Evolutionary conservation across 2,113 vertebrate species (phyloP).

Genomic region (Philantomba maxwellii): DNA sequence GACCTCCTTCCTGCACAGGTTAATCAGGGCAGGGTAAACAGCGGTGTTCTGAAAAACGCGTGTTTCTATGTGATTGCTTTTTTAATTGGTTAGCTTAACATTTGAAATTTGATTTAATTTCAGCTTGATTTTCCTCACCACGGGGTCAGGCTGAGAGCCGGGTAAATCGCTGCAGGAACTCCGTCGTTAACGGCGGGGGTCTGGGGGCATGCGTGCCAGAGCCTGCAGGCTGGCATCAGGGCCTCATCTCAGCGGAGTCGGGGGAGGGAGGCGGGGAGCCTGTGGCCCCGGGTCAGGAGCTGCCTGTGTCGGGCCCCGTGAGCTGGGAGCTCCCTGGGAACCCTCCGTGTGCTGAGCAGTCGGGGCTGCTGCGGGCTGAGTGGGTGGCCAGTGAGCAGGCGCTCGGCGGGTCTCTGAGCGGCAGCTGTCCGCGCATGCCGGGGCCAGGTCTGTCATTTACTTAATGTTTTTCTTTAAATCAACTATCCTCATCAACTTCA

Average conservation of each 20-base stretch:
- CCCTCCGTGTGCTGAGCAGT: not conserved
- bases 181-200: not conserved
- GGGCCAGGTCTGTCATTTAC: not conserved
- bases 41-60: slow-evolving; percentile 73
- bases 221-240: not conserved
- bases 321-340: not conserved
- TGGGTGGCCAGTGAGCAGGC: accelerated
- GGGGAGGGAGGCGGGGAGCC: not conserved
- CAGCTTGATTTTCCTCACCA: slow-evolving; percentile 71
- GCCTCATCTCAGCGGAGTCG: accelerated
- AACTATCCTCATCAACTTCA: not conserved
- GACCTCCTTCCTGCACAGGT: slow-evolving; percentile 66
- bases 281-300: not conserved
- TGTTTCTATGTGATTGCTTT: slow-evolving; percentile 71
- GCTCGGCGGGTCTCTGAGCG: not conserved
- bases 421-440: not conserved
- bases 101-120: slow-evolving; percentile 80
- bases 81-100: slow-evolving; percentile 79
- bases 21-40: slow-evolving; percentile 75
- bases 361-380: accelerated
- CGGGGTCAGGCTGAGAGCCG: slow-evolving; percentile 63
- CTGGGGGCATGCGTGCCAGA: not conserved
- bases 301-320: not conserved
- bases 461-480: not conserved
- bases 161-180: slow-evolving; percentile 11